Evolutionary conservation across 2,797 vertebrate species (phyloP).

Genomic region (Crypturellus tataupa): DNA sequence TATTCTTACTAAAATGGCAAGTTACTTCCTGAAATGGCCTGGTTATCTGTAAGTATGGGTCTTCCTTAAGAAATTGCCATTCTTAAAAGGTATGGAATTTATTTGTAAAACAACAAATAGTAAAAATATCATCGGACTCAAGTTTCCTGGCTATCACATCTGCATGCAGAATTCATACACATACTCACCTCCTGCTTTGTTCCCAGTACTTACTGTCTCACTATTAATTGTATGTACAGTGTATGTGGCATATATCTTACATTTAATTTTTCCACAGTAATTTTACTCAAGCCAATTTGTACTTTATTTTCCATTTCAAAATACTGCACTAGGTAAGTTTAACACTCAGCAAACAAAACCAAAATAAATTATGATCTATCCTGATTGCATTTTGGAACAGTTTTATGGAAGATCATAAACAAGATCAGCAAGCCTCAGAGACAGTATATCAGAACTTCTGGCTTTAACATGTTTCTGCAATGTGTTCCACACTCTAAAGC

Average conservation of each 20-base stretch:
- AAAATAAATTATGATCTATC: neutral
- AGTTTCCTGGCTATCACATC: neutral
- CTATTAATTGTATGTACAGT: neutral
- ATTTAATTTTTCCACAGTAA: constrained; percentile 26
- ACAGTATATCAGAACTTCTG: neutral
- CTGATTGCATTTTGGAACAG: neutral
- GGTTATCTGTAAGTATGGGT: neutral
- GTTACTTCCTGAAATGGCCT: neutral
- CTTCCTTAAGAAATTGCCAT: neutral
- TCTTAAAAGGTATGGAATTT: neutral
- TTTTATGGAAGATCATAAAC: neutral
- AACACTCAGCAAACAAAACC: neutral
- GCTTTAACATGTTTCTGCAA: constrained; percentile 22
- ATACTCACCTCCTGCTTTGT: neutral
- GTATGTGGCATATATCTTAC: neutral
- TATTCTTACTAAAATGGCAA: neutral
- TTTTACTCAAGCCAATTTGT: neutral
- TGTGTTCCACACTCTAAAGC: neutral
- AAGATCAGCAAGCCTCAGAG: neutral
- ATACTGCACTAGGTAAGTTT: neutral
- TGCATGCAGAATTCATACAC: neutral
- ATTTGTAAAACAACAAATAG: neutral
- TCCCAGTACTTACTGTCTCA: neutral
- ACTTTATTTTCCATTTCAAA: neutral
- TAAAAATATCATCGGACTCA: neutral